These are phyloP conservation scores for Onychostruthus taczanowskii DNA, from an alignment of 2,113 vertebrate species.

Conservation along the genomic window DNA sequence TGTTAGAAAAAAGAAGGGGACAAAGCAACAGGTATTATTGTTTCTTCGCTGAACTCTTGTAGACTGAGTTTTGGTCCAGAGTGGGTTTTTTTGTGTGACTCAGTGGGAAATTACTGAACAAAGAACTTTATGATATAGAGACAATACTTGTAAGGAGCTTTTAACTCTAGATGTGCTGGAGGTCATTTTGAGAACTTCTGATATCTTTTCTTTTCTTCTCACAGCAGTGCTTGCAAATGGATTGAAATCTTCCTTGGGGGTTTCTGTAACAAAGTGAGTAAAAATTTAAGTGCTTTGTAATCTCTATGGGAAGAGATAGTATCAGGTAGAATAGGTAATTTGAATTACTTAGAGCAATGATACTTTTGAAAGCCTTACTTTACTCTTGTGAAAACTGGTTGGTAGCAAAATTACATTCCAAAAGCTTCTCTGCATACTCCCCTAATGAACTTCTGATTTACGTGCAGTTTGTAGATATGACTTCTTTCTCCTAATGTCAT, in stretches of 20 bases:
- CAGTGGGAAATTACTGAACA: neutral
- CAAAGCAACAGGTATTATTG: neutral
- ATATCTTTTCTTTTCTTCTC: neutral
- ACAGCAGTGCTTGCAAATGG: neutral
- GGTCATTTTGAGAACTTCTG: neutral
- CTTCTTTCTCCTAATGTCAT: neutral
- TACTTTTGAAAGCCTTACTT: constrained; percentile 36
- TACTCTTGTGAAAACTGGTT: constrained; percentile 8
- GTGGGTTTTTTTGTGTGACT: neutral
- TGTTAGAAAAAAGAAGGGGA: neutral
- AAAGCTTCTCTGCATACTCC: neutral
- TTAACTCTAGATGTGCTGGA: constrained; percentile 26
- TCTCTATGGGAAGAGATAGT: constrained; percentile 27
- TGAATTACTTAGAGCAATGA: constrained; percentile 44
- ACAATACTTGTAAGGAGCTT: neutral
- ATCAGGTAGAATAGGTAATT: constrained; percentile 42
- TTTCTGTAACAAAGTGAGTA: constrained; percentile 4
- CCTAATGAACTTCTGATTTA: constrained; percentile 25
- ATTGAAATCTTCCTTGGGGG: constrained; percentile 22
- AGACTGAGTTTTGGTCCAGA: neutral
- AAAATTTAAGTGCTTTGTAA: constrained; percentile 51
- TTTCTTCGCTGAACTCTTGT: constrained; percentile 1
- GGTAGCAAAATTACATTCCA: constrained; percentile 33
- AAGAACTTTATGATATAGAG: neutral
- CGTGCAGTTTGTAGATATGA: neutral